phyloP scores from a whole-genome alignment of 1,140 invertebrate species.

The Psilanteris sp. region DNA sequence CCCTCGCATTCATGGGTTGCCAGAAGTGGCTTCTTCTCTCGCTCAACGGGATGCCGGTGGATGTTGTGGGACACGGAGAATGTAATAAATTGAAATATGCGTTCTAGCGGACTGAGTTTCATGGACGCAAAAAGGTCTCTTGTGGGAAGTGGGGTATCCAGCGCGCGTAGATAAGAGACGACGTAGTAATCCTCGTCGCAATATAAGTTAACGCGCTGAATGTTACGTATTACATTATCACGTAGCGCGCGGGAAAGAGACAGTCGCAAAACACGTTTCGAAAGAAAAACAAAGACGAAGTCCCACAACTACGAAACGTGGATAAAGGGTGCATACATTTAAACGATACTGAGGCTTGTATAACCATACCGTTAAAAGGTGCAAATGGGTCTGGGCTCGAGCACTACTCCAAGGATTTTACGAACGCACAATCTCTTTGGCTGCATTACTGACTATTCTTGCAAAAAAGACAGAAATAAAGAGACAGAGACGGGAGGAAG shows the following conservation, averaged over 20 bases:
- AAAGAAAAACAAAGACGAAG: slow-evolving; percentile 49
- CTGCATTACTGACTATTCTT: slow-evolving; percentile 48
- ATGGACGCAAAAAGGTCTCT: slow-evolving; percentile 64
- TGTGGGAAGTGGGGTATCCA: slow-evolving; percentile 64
- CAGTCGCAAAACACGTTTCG: neutral
- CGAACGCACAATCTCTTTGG: slow-evolving; percentile 61
- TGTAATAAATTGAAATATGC: slow-evolving; percentile 75
- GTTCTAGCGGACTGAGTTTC: slow-evolving; percentile 66
- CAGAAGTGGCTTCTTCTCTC: slow-evolving; percentile 47
- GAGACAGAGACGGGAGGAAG: slow-evolving; percentile 2
- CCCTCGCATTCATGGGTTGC: slow-evolving; percentile 32
- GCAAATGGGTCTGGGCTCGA: slow-evolving; percentile 64
- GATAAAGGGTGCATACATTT: slow-evolving; percentile 61
- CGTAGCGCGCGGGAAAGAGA: slow-evolving; percentile 32
- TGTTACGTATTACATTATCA: slow-evolving; percentile 74
- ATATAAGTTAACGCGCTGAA: slow-evolving; percentile 76
- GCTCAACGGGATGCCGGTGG: slow-evolving; percentile 35
- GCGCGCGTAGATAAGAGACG: slow-evolving; percentile 75
- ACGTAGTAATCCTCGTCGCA: slow-evolving; percentile 76
- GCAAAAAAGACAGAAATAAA: slow-evolving; percentile 11
- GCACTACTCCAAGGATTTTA: slow-evolving; percentile 59
- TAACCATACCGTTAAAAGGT: slow-evolving; percentile 65
- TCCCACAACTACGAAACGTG: slow-evolving; percentile 41
- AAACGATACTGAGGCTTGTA: slow-evolving; percentile 62
- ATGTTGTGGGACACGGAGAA: slow-evolving; percentile 56